Conservation (phyloP, 2,888 invertebrate genomes). For the Plebejus anna region DNA sequence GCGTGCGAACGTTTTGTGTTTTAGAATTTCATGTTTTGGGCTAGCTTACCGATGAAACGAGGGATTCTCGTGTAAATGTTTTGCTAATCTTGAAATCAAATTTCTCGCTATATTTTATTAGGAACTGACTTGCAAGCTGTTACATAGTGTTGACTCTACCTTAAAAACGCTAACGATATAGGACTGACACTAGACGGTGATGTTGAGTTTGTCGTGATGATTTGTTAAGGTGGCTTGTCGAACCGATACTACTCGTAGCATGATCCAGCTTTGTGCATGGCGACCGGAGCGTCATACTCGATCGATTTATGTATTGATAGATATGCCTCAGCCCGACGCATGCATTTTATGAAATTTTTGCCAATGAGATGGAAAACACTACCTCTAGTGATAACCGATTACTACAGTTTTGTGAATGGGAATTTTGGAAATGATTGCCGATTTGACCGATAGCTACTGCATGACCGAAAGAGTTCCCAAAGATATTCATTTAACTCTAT, state of each 20-base stretch:
- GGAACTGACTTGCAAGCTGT: not conserved
- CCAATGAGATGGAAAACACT: constrained; percentile 49
- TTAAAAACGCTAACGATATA: not conserved
- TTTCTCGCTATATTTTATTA: not conserved
- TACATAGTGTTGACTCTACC: not conserved
- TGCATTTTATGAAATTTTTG: constrained; percentile 63
- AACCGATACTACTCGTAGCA: constrained; percentile 71
- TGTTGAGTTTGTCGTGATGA: constrained; percentile 23
- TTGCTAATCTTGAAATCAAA: not conserved
- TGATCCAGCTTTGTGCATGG: constrained; percentile 79
- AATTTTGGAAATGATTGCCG: constrained; percentile 36
- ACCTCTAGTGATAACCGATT: constrained; percentile 32
- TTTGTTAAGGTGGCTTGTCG: constrained; percentile 41
- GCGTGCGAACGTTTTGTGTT: constrained; percentile 7
- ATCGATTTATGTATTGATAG: constrained; percentile 72
- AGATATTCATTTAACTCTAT: constrained; percentile 57
- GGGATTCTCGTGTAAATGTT: not conserved
- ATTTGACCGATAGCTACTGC: constrained; percentile 70
- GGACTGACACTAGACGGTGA: not conserved
- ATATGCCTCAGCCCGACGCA: constrained; percentile 77
- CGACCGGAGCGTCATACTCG: constrained; percentile 71
- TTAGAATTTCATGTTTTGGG: not conserved
- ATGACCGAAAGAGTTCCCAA: constrained; percentile 66
- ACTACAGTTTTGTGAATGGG: constrained; percentile 22
- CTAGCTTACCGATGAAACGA: constrained; percentile 9